Evolutionary conservation across 1,140 invertebrate genomes (phyloP), one percentile per base, ranked within the genome.

Genomic region (Eriosoma lanigerum): DNA sequence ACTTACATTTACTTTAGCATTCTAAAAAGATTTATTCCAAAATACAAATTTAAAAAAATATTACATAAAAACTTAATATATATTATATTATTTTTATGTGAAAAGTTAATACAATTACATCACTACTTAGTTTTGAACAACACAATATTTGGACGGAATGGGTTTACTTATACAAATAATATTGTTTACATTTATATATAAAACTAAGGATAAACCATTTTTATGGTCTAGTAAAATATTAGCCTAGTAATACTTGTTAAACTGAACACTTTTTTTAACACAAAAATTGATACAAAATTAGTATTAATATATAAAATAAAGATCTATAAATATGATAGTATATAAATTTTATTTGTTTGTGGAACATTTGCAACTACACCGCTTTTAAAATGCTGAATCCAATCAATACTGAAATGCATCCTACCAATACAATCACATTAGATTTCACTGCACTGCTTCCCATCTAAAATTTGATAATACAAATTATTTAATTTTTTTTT

Each of bases 401-500:
- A 29, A 48, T 9, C 24, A 62, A 81, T 56, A 80, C 1, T 0
- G 50, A 15, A 1, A 82, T 44, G 44, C 58, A 82, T 58, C 48
- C 76, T 13, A 78, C 9, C 29, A 78, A 48, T 19, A 82, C 38
- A 9, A 72, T 29, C 6, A 70, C 8, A 56, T 78, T 81, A 13
- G 75, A 54, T 60, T 82, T 80, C n/a, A 80, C n/a, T n/a, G 64
- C 32, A 52, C 76, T 82, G 52, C 81, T 82, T 32, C 81, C 81
- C 56, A 80, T 82, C 81, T 82, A 21, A 9, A 82, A 52, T 26
- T 19, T 12, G 5, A 72, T 66, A 72, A 73, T 15, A 50, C 15
- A 17, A 56, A 1, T 38, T 26, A 24, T 66, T 56, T 6, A 44
- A 29, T 50, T 48, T 32, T n/a, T 17, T 32, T 54, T 48, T 19